These are phyloP conservation scores for Elaphurus davidianus DNA, from an alignment of 2,113 vertebrate species.

Conservation along the genomic window DNA sequence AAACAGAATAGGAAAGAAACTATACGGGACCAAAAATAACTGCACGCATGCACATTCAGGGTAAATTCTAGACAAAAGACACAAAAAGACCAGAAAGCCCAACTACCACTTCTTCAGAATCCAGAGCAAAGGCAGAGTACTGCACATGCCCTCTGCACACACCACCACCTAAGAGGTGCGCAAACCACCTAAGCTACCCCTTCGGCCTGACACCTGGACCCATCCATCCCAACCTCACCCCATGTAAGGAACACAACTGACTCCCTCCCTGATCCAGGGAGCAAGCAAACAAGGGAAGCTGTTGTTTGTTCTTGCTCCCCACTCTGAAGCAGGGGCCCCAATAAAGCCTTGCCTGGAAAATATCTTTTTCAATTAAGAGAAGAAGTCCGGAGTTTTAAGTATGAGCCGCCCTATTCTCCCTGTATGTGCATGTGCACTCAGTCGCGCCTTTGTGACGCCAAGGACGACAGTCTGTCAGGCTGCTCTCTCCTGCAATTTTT, in stretches of 20 bases:
- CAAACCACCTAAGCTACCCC: not conserved
- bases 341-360: not conserved
- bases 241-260: not conserved
- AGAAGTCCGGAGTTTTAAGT: not conserved
- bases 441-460: not conserved
- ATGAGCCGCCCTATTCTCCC: not conserved
- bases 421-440: not conserved
- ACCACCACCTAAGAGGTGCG: not conserved
- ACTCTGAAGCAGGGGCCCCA: not conserved
- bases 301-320: not conserved
- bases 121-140: not conserved
- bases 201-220: not conserved
- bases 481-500: not conserved
- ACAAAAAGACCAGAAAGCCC: not conserved
- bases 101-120: not conserved
- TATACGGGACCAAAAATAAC: not conserved
- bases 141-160: not conserved
- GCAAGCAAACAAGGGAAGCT: not conserved
- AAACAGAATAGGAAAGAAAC: not conserved
- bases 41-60: not conserved
- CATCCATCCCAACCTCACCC: not conserved
- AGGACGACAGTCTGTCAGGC: not conserved
- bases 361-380: not conserved
- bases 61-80: not conserved
- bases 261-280: not conserved